Evolutionary conservation across 2,113 vertebrate species (phyloP), one percentile per base, ranked within the genome.

Genomic region (Tachysurus fulvidraco): DNA sequence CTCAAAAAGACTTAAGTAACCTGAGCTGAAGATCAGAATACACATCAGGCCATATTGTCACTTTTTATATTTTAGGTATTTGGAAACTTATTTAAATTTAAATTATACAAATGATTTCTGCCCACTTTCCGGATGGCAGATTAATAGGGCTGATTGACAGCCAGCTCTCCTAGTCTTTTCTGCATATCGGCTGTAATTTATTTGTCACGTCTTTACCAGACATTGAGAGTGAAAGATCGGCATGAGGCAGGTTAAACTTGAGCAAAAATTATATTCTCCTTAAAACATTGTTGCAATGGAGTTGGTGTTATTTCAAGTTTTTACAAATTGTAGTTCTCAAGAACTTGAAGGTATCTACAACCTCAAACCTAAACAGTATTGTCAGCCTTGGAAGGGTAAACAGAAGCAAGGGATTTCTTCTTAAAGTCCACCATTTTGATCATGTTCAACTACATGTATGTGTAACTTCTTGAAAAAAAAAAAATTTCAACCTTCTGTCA

Each of bases 1-100:
- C 44, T 78, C 2, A 65, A 46, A 44, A 86, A 73, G 30, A 76
- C 14, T 81, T 55, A 5, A 23, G 79, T 88, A 85, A 65, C 83
- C 55, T 44, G 65, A 81, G 64, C 80, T 10, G 52, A 10, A 67
- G 28, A 64, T 65, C 23, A 65, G 67, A 74, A 79, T 54, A 84
- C 55, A 46, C 74, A 74, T 30, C 65, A 30, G 28, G 28, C 1
- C 62, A 16, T 36, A 67, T 7, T 71, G 36, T 2, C 78, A 12
- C 0, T 50, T 64, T 81, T 50, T 82, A 81, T 64, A 17, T 65
- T 16, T 41, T 21, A 9, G 46, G 14, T 9, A 54, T 77, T 77
- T 77, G 74, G 46, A n/a, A 77, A n/a, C n/a, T n/a, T n/a, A n/a
- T n/a, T n/a, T n/a, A n/a, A n/a, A n/a, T n/a, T n/a, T 50, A 23